phyloP scores from a whole-genome alignment of 2,113 vertebrate species.

The Callopanchax toddi region DNA sequence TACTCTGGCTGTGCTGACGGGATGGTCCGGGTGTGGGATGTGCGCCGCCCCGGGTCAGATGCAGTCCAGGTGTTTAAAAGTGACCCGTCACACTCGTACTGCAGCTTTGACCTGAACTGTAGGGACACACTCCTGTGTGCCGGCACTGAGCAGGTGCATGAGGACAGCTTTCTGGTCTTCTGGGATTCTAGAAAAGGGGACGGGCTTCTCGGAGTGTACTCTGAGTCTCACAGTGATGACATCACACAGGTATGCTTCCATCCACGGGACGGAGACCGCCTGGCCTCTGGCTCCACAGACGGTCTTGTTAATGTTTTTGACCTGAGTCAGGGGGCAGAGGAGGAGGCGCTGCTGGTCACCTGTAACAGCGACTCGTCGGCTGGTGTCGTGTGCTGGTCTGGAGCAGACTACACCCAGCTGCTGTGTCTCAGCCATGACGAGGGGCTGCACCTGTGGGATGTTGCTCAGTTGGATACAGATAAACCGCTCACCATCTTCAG shows the following conservation, averaged over 20 bases:
- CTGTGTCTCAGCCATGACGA: conserved; percentile 89
- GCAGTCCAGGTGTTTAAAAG: conserved; percentile 81
- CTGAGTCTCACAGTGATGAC: conserved; percentile 94
- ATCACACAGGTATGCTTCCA: conserved; percentile 92
- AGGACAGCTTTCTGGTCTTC: conserved; percentile 90
- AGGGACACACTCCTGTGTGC: conserved; percentile 85
- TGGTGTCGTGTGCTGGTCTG: conserved; percentile 86
- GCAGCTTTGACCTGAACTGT: conserved; percentile 89
- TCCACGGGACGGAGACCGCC: conserved; percentile 80
- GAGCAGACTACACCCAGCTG: conserved; percentile 79
- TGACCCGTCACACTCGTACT: conserved; percentile 81
- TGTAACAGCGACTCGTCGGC: conserved; percentile 90
- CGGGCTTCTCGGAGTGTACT: conserved; percentile 86
- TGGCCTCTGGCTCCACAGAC: conserved; percentile 88
- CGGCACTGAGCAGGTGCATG: conserved; percentile 87
- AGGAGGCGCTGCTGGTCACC: conserved; percentile 88
- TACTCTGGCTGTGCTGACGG: conserved; percentile 87
- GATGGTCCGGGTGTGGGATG: conserved; percentile 86
- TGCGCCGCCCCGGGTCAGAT: conserved; percentile 69
- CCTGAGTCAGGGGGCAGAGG: conserved; percentile 85
- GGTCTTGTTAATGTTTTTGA: conserved; percentile 95
- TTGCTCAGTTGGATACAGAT: conserved; percentile 83
- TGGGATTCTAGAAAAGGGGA: conserved; percentile 86
- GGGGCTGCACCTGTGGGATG: conserved; percentile 93
- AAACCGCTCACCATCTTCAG: conserved; percentile 82